Base-by-base conservation (phyloP, 2,888 invertebrate genomes). In the Xanthorhoe designata region DNA sequence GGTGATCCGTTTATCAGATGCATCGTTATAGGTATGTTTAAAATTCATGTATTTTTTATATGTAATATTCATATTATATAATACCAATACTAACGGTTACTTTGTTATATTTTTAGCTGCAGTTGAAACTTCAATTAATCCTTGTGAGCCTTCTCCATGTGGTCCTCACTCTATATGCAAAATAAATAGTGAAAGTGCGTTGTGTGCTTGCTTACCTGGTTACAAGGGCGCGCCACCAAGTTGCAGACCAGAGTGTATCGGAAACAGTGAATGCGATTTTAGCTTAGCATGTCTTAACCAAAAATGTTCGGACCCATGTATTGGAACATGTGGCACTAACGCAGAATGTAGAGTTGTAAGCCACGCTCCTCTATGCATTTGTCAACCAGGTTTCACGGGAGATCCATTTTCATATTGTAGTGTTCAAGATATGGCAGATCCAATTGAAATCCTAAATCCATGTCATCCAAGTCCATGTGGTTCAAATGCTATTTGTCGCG, bases 1-100 rank as follows among this genome's bases (percentile, higher is more conserved):
- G 97, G 97, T 32, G 97, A 97, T 91, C 97, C 97, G 15, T 97
- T 97, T 82, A 94, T 94, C 66, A 95, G 94, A 78, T 97, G 97
- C 81, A 89, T 89, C 75, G 90, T 95, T 64, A 81, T 85, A 73
- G 86, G 93, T 93, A 81, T 79, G 81, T 61, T 42, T 42, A 5
- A 13, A 3, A 13, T 42, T 0, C 2, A 13, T 42, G 2, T 42
- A 42, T 13, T 2, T 13, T 5, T 42, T 42, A 13, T 42, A 35
- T 2, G 35, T n/a, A n/a, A n/a, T 42, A 10, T 13, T 1, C 13
- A 42, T 42, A 24, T 42, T 13, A 42, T 42, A 13, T 2, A 42
- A 42, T 13, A 13, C 38, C 38, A 42, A 42, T 5, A 42, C 13
- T 42, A 42, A 42, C 5, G 13, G 13, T 42, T 42, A 42, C 38